Base-by-base conservation (phyloP, 2,113 vertebrate genomes). In the Istiophorus platypterus region DNA sequence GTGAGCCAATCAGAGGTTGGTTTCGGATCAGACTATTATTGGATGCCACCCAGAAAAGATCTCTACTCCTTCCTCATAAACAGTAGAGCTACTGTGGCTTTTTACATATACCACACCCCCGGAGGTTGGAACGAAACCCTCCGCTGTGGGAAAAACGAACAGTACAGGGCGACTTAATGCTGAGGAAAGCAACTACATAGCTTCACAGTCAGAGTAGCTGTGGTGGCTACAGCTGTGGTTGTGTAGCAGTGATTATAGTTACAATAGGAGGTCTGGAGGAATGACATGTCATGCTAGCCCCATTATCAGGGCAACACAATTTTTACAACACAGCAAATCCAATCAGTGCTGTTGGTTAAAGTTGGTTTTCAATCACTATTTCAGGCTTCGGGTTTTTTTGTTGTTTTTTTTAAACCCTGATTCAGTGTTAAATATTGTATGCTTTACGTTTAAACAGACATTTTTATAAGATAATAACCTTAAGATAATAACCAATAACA, bases 21-120 rank as follows among this genome's bases (percentile, higher is more conserved):
- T 81, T 79, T 84, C 78, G 77, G 64, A 80, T 73, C 54, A 56
- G 65, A 42, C 37, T 56, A 59, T 54, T 78, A 51, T 54, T 72
- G 77, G 74, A 65, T 3, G 15, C 37, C 77, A 76, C 70, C 63
- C 79, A 79, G 31, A 75, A 49, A 27, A 81, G 72, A 39, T 76
- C 61, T 72, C 26, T 58, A 34, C 59, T 75, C 45, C 26, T 24
- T 41, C 54, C 42, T 72, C 39, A 65, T 64, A 27, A 71, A 81
- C 80, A 76, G 73, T 27, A 52, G 73, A 72, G 68, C 75, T 39
- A 76, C 72, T 75, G 78, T 81, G 70, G 29, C 27, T 37, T 72
- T 72, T 61, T 12, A 51, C 65, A 67, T 51, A 64, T 51, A n/a
- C 24, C 54, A 78, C 47, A 72, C 31, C 31, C 42, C 11, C n/a